Evolutionary conservation across 2,113 vertebrate genomes (phyloP), one percentile per base, ranked within the genome.

Genomic region (Oreochromis aureus): DNA sequence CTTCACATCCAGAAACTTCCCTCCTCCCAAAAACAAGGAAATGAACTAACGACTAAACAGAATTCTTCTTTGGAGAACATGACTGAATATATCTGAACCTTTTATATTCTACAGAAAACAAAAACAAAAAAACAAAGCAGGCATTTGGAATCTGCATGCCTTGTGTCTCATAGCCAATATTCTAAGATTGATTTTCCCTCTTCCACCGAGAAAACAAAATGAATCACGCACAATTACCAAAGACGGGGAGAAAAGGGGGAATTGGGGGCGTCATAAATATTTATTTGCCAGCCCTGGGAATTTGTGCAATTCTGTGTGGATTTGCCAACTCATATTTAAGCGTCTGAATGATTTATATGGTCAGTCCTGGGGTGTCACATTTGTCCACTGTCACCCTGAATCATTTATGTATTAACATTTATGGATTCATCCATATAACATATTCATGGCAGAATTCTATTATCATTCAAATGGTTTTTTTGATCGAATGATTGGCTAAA

Each of bases 261-360:
- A 93, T 91, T 90, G 92, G 87, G 90, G 87, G 69, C 63, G 12
- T 94, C 95, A 96, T 97, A 95, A 96, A 96, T 97, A 97, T 97
- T 96, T 96, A 97, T 96, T 95, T 95, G 91, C 93, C 84, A 84
- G 90, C 81, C 46, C 82, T 90, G 92, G 83, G 93, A 95, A 96
- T 95, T 96, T 96, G 91, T 92, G 93, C 93, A 95, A 95, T 95
- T 96, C 94, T 92, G 83, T 93, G 94, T 94, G 87, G 91, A 96
- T 95, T 93, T 94, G 89, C 92, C 94, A 94, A 94, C 94, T 96
- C 94, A 95, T 94, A 95, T 95, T 97, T 96, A 96, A 91, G 93
- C 93, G 94, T 95, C 96, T 96, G 93, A 96, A 97, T 96, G 96
- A 97, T 97, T 96, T 94, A 97, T 96, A 89, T 82, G 58, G 85